phyloP scores from a whole-genome alignment of 2,797 vertebrate genomes.

The Lates japonicus region DNA sequence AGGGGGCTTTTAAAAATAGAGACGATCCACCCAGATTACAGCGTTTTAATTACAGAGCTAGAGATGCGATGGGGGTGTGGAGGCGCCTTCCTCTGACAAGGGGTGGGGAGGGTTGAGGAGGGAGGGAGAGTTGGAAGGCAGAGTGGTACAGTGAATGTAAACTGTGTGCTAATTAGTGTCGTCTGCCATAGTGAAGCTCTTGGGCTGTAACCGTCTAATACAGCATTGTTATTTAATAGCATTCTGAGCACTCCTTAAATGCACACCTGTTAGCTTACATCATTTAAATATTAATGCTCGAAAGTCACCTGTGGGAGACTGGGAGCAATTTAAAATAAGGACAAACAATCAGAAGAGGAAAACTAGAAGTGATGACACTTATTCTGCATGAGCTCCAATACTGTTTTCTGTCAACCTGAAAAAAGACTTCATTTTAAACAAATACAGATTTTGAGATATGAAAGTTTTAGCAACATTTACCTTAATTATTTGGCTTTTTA shows the following conservation, averaged over 20 bases:
- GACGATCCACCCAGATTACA: slow-evolving; percentile 83
- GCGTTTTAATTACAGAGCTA: slow-evolving; percentile 88
- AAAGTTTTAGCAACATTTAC: not conserved
- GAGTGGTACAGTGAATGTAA: slow-evolving; percentile 65
- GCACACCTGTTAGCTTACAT: slow-evolving; percentile 32
- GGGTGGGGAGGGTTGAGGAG: slow-evolving; percentile 49
- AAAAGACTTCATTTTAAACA: not conserved
- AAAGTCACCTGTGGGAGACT: slow-evolving; percentile 30
- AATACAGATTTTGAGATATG: not conserved
- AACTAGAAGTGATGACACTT: not conserved
- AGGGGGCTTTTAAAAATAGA: slow-evolving; percentile 85
- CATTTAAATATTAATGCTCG: slow-evolving; percentile 38
- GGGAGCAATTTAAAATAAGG: not conserved
- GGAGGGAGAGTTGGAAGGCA: slow-evolving; percentile 45
- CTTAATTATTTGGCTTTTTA: not conserved
- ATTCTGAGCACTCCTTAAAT: slow-evolving; percentile 14
- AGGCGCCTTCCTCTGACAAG: slow-evolving; percentile 69
- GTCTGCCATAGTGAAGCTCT: slow-evolving; percentile 48
- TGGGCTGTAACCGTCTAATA: slow-evolving; percentile 57
- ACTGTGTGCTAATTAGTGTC: slow-evolving; percentile 76
- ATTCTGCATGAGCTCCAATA: not conserved
- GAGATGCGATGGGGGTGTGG: slow-evolving; percentile 70
- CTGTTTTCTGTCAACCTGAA: not conserved
- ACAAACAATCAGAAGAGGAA: not conserved
- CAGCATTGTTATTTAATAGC: slow-evolving; percentile 26